Percentiles rank a stretch among this genome's conserved stretches.
Conservation (phyloP, 2,113 vertebrate genomes). For the Puma concolor region DNA sequence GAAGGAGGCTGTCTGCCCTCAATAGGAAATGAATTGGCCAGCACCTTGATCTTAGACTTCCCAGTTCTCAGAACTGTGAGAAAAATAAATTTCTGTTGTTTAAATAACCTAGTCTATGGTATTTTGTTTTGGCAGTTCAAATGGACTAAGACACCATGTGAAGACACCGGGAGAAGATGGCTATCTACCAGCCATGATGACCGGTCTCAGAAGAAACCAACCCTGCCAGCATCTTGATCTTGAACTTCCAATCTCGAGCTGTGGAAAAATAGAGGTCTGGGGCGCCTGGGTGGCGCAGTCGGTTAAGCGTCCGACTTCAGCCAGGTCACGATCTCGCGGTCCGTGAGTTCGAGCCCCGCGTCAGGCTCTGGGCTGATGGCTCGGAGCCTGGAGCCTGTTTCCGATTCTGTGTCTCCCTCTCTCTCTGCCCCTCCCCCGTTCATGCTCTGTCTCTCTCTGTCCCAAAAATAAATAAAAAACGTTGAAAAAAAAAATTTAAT, state of each 20-base stretch:
- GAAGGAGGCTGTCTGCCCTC: neutral
- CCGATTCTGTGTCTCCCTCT: too few relatives aligned
- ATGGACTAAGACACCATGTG: neutral
- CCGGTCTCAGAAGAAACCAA: neutral
- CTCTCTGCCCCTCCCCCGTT: too few relatives aligned
- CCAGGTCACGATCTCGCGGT: too few relatives aligned
- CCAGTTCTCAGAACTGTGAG: neutral
- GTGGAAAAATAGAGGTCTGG: neutral
- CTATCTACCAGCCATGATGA: neutral
- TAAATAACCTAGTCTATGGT: neutral
- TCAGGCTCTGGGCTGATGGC: too few relatives aligned
- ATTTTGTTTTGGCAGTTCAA: neutral
- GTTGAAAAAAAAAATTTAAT: too few relatives aligned
- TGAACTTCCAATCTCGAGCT: neutral
- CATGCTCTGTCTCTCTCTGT: too few relatives aligned
- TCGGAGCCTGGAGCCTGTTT: too few relatives aligned
- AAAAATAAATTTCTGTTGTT: conserved; percentile 18
- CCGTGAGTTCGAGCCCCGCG: too few relatives aligned
- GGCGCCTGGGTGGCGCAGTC: too few relatives aligned
- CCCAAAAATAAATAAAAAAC: too few relatives aligned
- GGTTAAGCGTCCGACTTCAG: too few relatives aligned
- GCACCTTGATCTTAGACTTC: neutral
- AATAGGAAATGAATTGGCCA: neutral
- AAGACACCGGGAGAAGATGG: neutral
- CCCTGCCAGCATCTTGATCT: neutral